phyloP scores from a whole-genome alignment of 2,888 invertebrate species.

The Empis stercorea region DNA sequence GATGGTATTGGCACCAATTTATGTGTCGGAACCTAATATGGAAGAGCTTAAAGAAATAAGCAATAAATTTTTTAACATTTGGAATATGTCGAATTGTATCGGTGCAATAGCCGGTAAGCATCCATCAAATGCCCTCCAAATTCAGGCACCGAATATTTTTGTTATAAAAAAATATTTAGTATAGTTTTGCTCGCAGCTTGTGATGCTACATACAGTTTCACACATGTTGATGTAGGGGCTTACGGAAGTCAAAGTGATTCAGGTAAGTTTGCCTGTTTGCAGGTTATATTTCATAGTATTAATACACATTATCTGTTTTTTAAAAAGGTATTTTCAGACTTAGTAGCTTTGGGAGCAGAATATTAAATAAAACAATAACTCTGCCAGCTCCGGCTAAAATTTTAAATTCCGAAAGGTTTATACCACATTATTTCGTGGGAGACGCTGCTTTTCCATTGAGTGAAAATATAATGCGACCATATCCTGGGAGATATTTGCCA shows the following conservation, averaged over 20 bases:
- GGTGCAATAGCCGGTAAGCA: conserved; percentile 22
- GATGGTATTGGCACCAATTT: conserved; percentile 1
- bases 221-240: conserved; percentile 21
- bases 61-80: conserved; percentile 8
- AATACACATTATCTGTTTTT: not conserved
- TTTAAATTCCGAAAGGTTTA: not conserved
- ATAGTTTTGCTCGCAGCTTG: conserved; percentile 21
- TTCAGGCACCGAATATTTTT: conserved; percentile 18
- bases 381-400: not conserved
- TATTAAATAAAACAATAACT: not conserved
- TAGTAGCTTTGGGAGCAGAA: not conserved
- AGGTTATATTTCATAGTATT: not conserved
- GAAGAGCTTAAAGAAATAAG: no score
- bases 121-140: conserved; percentile 17
- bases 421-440: conserved; percentile 8
- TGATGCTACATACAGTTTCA: conserved; percentile 21
- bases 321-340: not conserved
- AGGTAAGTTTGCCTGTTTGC: conserved; percentile 11
- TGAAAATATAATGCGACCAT: no score
- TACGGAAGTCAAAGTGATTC: conserved; percentile 19
- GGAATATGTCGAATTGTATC: conserved; percentile 17
- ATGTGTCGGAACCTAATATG: conserved; percentile 2
- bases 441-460: conserved; percentile 8
- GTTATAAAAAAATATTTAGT: conserved; percentile 22
- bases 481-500: conserved; percentile 4